These are phyloP conservation scores for Lophius piscatorius DNA, from an alignment of 2,113 vertebrate genomes.

Conservation along the genomic window DNA sequence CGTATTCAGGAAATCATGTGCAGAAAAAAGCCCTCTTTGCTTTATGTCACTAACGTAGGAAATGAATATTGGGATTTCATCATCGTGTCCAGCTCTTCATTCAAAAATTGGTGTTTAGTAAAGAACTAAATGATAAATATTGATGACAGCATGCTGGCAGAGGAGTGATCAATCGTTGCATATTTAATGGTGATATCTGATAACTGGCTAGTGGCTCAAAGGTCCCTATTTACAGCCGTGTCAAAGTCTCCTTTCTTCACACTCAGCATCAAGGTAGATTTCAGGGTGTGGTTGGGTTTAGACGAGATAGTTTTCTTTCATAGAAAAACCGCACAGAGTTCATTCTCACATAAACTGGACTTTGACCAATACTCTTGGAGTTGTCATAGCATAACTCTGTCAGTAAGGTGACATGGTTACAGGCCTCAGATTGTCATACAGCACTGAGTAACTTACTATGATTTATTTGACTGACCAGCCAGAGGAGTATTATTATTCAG, in stretches of 20 bases:
- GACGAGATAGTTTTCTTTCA: slow-evolving; percentile 36
- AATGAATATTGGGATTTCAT: no score
- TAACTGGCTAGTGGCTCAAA: slow-evolving; percentile 7
- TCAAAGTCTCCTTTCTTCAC: slow-evolving; percentile 43
- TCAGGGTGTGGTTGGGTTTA: slow-evolving; percentile 41
- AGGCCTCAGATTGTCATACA: slow-evolving; percentile 4
- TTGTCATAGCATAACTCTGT: slow-evolving; percentile 32
- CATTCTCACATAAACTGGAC: slow-evolving; percentile 44
- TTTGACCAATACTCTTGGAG: slow-evolving; percentile 51
- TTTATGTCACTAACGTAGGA: no score
- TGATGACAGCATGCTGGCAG: no score
- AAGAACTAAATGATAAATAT: no score
- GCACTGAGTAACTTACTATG: not conserved
- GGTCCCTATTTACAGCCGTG: slow-evolving; percentile 13
- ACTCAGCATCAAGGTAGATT: slow-evolving; percentile 21
- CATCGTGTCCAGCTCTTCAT: no score
- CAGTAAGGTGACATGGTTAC: slow-evolving; percentile 36
- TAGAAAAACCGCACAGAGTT: not conserved
- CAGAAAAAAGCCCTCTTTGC: no score
- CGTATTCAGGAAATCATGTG: no score
- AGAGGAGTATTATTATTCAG: not conserved
- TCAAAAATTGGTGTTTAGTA: no score
- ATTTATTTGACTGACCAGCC: not conserved
- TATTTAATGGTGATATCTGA: slow-evolving; percentile 18
- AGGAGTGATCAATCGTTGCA: not conserved